Conservation (phyloP, 2,113 vertebrate species). For the Panthera leo region DNA sequence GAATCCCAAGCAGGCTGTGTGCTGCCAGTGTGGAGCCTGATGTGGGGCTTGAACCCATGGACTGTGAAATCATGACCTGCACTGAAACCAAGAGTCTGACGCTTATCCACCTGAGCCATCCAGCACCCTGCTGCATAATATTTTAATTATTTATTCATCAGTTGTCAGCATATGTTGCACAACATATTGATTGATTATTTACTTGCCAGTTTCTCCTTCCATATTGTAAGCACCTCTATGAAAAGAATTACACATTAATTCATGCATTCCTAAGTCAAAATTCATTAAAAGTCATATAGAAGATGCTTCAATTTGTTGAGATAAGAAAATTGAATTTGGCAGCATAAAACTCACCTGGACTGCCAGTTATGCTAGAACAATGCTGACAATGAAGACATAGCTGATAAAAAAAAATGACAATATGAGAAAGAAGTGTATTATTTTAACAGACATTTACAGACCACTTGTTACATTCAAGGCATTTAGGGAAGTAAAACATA, state of each 20-base stretch:
- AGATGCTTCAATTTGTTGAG: background rate
- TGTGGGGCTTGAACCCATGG: no score
- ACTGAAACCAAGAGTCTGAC: no score
- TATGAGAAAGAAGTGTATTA: background rate
- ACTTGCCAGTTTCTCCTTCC: background rate
- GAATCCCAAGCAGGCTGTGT: no score
- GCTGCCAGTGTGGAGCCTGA: no score
- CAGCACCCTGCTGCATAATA: background rate
- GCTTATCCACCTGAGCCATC: no score
- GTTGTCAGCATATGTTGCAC: background rate
- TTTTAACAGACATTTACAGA: background rate
- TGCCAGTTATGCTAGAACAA: background rate
- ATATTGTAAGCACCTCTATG: background rate
- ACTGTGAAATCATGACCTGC: no score
- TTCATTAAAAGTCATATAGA: background rate
- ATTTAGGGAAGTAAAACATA: background rate
- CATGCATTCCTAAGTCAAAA: background rate
- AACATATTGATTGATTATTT: background rate
- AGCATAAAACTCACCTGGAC: background rate
- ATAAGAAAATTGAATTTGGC: background rate
- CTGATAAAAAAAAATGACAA: background rate
- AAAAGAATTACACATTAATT: background rate
- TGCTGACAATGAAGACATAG: background rate
- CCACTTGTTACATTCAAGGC: background rate
- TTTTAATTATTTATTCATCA: background rate